Evolutionary conservation across 2,113 vertebrate species (phyloP).

Genomic region (Hemibagrus wyckioides): DNA sequence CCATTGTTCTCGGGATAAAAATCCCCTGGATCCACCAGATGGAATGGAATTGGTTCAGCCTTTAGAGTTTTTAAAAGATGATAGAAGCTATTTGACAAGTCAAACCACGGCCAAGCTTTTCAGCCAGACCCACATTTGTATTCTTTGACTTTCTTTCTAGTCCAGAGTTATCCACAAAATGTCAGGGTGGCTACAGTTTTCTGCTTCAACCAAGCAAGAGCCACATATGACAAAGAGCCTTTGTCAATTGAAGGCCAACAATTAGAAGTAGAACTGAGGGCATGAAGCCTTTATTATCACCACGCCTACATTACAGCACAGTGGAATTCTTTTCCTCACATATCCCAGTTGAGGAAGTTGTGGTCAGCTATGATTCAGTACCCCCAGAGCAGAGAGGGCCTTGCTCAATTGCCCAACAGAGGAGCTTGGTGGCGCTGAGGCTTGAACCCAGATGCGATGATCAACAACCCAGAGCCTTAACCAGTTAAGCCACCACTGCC

Average conservation of each 20-base stretch:
- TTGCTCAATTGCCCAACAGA: no score
- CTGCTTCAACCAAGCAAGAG: neutral
- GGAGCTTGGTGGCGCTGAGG: no score
- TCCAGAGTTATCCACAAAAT: neutral
- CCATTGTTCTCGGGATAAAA: neutral
- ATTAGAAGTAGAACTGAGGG: no score
- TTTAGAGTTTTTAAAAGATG: neutral
- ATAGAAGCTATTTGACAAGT: neutral
- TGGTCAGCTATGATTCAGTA: no score
- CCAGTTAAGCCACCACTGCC: no score
- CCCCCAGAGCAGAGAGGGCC: no score
- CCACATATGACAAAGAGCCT: neutral
- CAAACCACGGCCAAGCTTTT: neutral
- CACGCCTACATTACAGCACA: no score
- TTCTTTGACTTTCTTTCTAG: neutral
- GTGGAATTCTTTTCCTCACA: no score
- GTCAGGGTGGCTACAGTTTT: neutral
- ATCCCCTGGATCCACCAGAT: neutral
- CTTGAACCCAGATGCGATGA: no score
- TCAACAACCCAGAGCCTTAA: no score
- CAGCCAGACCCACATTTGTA: neutral
- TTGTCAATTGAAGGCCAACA: neutral
- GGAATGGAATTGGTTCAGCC: neutral
- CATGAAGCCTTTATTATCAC: no score
- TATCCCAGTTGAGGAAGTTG: no score